Base-by-base conservation (phyloP, 1,140 invertebrate genomes). In the Bombus waltoni region DNA sequence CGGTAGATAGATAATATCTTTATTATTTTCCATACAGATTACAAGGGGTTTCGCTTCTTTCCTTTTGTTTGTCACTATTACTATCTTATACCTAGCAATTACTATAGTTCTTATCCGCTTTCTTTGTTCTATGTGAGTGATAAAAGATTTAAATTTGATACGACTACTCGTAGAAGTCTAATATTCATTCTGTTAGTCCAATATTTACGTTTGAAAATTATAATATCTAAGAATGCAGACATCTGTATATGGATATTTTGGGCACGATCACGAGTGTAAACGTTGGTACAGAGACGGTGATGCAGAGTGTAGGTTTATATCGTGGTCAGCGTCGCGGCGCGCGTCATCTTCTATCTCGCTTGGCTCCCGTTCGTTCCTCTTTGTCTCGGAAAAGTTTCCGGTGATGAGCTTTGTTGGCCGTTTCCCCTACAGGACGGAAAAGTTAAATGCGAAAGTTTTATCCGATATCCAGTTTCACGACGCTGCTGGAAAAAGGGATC, bases 391-490 rank as follows among this genome's bases (percentile, higher is more conserved):
- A 95, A 94, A 95, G 91, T 95, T 95, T 95, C 89, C 87, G 87
- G 89, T 93, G 94, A 95, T 95, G 94, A 95, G 94, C 94, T 94
- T 95, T 95, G 94, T 95, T 94, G 94, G 93, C 91, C 92, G 93
- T 93, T 94, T 94, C 93, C 91, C 93, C 91, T 90, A 85, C 92
- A 94, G 93, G 87, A 94, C 93, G 94, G 93, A 93, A 94, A 94
- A 94, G 94, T 95, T 95, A 94, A 95, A 95, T 95, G 93, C 93
- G 89, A 94, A 95, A 95, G 94, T 95, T 95, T 94, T 93, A 93
- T 91, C 93, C 92, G 93, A 95, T 95, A 95, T 94, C 89, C 90
- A 91, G 90, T 87, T 87, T 77, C 88, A 87, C 90, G 83, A 87
- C 88, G 89, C 87, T 77, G 71, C 79, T 90, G 83, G 87, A 92